These are phyloP conservation scores for Meandrina meandrites DNA, from an alignment of 92 coral and sea anemone genomes.

Conservation along the genomic window DNA sequence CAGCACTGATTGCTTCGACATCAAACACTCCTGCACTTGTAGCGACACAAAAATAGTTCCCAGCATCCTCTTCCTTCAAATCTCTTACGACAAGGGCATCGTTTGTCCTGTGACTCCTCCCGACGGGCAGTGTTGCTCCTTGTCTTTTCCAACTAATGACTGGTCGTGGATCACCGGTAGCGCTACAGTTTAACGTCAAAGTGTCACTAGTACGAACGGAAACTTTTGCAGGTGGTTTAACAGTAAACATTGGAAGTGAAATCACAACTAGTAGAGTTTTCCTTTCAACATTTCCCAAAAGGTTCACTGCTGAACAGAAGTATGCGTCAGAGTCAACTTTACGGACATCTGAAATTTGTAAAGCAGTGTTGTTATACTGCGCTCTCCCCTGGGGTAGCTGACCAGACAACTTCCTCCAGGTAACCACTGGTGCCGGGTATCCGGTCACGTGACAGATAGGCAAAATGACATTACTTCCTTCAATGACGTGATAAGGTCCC, in stretches of 20 bases:
- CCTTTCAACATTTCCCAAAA: conserved; percentile 19
- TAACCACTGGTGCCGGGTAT: conserved; percentile 45
- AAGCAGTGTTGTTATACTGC: neutral
- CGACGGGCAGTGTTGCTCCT: conserved; percentile 23
- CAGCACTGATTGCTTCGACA: too few species aligned
- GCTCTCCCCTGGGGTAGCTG: conserved; percentile 37
- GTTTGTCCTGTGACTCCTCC: conserved; percentile 12
- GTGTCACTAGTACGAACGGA: neutral
- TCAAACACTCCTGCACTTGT: too few species aligned
- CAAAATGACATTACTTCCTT: neutral
- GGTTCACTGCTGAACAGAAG: conserved; percentile 37
- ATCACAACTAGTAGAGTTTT: conserved; percentile 26
- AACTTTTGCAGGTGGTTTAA: conserved; percentile 12
- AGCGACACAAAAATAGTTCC: too few species aligned
- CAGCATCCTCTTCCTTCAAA: too few species aligned
- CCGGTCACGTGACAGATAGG: neutral
- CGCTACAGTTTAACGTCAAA: conserved; percentile 34
- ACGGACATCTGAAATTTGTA: neutral
- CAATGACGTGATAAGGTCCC: neutral
- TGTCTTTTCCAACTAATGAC: conserved; percentile 47
- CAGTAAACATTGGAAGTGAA: conserved; percentile 18
- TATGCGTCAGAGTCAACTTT: conserved; percentile 39
- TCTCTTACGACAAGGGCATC: neutral
- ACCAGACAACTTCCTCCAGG: conserved; percentile 56
- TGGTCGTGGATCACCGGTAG: conserved; percentile 40